These are phyloP conservation scores for Rana temporaria DNA, from an alignment of 2,113 vertebrate species.

Conservation along the genomic window DNA sequence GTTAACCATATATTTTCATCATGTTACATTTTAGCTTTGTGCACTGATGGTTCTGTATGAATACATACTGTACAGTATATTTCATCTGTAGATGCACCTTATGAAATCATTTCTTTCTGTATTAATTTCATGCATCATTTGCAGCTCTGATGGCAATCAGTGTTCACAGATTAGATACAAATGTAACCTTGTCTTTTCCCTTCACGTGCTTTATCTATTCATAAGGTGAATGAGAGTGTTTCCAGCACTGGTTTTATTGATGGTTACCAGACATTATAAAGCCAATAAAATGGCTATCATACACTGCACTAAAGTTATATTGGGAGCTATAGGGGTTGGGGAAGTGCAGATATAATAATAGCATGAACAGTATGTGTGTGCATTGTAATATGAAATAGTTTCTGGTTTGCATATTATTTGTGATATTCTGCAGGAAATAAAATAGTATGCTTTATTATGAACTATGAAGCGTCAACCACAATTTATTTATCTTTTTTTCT, in stretches of 20 bases:
- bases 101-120: not conserved
- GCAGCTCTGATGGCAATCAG: not conserved
- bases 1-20: not conserved
- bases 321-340: not conserved
- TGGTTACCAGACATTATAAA: too few relatives aligned
- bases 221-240: not conserved
- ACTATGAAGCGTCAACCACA: too few relatives aligned
- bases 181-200: not conserved
- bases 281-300: not conserved
- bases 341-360: not conserved
- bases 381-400: not conserved
- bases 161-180: not conserved
- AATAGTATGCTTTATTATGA: too few relatives aligned
- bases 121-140: conserved; percentile 9
- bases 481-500: too few relatives aligned
- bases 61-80: not conserved
- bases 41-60: not conserved
- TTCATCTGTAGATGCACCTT: not conserved
- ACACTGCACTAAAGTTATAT: not conserved
- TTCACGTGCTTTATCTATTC: not conserved
- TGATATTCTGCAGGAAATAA: too few relatives aligned
- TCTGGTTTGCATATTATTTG: too few relatives aligned
- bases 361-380: not conserved
- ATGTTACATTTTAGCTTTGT: not conserved
- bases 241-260: not conserved